Base-by-base conservation (phyloP, 2,888 invertebrate genomes). In the Pachliopta kotzebuea region DNA sequence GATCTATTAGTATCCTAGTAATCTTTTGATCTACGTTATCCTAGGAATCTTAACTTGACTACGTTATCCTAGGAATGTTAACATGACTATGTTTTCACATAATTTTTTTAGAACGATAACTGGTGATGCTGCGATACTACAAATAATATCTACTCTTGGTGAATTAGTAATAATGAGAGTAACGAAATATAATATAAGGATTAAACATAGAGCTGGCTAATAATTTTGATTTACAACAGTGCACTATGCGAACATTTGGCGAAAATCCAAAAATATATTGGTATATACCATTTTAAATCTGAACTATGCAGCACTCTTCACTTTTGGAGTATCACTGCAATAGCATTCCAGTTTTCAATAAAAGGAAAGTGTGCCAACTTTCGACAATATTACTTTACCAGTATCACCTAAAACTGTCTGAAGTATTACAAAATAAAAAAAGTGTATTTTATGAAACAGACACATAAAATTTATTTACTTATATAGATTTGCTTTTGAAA, bases 291-390 rank as follows among this genome's bases (percentile, higher is more conserved):
- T 65, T 65, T 57, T 45, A 61, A 65, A 65, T 65, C 60, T 65
- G 56, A 64, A 64, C 56, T 64, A 60, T 60, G 55, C 64, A 56
- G 56, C 11, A 60, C 60, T 53, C 65, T 65, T 56, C 65, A 60
- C 65, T 56, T 58, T 60, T 53, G 45, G 56, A 65, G 65, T 57
- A 63, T 45, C 63, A 60, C 31, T 64, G 55, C 55, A 64, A 64
- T 60, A 60, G 59, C 63, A 64, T 55, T 64, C 50, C 56, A 64
- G 63, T 64, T 64, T 64, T 60, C 63, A 63, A 63, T 63, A 63
- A 63, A 58, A 65, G 65, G 60, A 65, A 65, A 49, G 31, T 65
- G 60, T 61, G 57, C 65, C 65, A 65, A 65, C 60, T 65, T 65
- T 60, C 24, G 21, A 11, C 52, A 49, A 61, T 60, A 65, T 57